phyloP scores from a whole-genome alignment of 2,113 vertebrate genomes.

The Aythya baeri region DNA sequence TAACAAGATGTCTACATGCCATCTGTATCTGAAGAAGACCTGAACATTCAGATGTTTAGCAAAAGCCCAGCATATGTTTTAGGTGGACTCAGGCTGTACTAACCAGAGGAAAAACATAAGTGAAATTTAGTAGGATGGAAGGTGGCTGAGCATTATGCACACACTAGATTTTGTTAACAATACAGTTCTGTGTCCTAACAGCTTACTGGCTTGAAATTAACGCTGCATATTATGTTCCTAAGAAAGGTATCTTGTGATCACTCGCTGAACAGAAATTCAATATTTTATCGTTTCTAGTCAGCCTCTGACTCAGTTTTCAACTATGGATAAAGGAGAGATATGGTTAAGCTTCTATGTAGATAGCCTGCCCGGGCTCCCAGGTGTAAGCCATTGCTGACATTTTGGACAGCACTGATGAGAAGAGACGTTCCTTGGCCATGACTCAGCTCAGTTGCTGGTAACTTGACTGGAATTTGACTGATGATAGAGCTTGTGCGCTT shows the following conservation, averaged over 20 bases:
- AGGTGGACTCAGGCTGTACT: background rate
- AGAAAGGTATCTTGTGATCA: background rate
- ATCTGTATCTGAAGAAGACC: background rate
- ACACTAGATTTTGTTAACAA: background rate
- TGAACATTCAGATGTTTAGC: background rate
- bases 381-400: accelerated
- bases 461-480: background rate
- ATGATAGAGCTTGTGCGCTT: accelerated
- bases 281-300: background rate
- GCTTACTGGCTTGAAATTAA: background rate
- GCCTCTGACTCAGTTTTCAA: background rate
- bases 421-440: accelerated
- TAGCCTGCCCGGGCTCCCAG: background rate
- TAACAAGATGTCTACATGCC: background rate
- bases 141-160: background rate
- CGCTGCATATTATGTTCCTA: background rate
- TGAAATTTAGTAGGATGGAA: background rate
- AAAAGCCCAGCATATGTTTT: background rate
- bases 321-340: accelerated
- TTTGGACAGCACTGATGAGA: background rate
- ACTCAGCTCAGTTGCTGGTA: background rate
- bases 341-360: background rate
- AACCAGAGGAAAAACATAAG: background rate
- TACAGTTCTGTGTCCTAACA: background rate
- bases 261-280: background rate